phyloP scores from a whole-genome alignment of 2,113 vertebrate genomes.

The Takifugu flavidus region DNA sequence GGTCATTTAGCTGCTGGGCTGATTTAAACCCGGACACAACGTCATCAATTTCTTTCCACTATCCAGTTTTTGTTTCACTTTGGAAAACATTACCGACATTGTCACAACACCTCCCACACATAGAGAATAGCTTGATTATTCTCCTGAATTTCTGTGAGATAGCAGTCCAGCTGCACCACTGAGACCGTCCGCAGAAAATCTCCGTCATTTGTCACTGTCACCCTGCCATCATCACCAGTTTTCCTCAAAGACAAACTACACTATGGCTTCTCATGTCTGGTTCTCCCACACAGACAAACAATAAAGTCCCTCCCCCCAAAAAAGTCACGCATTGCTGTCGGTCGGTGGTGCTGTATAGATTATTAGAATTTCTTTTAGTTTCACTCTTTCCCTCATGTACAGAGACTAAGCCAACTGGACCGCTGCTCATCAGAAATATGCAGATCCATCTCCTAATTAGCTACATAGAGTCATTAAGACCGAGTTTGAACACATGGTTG shows the following conservation, averaged over 20 bases:
- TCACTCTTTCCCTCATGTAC: constrained; percentile 36
- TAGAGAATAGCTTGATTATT: constrained; percentile 44
- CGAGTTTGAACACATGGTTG: constrained; percentile 62
- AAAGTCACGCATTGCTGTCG: constrained; percentile 31
- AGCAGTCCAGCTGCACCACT: constrained; percentile 39
- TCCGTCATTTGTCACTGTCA: constrained; percentile 41
- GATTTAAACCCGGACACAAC: constrained; percentile 29
- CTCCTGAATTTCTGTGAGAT: constrained; percentile 30
- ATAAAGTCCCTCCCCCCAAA: no score
- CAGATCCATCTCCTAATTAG: constrained; percentile 72
- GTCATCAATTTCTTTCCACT: constrained; percentile 32
- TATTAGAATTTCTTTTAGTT: constrained; percentile 46
- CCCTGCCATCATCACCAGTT: constrained; percentile 20
- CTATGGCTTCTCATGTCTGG: constrained; percentile 3
- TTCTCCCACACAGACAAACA: constrained; percentile 4
- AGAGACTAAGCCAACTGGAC: constrained; percentile 52
- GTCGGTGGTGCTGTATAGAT: constrained; percentile 39
- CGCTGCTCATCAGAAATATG: constrained; percentile 65
- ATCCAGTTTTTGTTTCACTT: constrained; percentile 21
- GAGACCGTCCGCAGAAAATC: constrained; percentile 44
- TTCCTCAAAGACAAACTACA: constrained; percentile 12
- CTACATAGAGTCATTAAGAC: constrained; percentile 65
- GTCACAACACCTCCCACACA: constrained; percentile 30
- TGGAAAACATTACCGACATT: constrained; percentile 33
- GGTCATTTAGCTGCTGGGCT: constrained; percentile 44